Evolutionary conservation across 64 coral and sea anemone genomes (phyloP), one percentile per base, ranked within the genome.

Genomic region (Actinia equina): DNA sequence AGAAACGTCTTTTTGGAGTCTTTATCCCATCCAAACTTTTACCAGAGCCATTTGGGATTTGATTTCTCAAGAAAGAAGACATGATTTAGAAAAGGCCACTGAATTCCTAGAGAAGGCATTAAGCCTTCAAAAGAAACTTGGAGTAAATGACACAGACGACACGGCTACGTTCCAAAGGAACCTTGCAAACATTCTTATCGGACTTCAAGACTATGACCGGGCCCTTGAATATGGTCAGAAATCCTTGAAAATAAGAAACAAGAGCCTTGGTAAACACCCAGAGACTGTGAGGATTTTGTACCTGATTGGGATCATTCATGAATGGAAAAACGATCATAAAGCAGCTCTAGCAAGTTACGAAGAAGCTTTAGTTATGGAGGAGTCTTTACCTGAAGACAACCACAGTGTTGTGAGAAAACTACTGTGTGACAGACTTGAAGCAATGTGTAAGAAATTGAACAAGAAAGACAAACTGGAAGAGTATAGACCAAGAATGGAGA

Each of bases 211-310:
- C 17, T 87, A 92, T 59, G 77, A 87, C 18, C 19, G 71, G 49
- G 90, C 90, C 17, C 84, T 87, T 5, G 18, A 56, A 17, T 44
- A 59, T 82, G 90, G 85, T 26, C 52, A 57, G 30, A 59, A 92
- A 25, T 85, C 84, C 54, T 45, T 79, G 5, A 22, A 87, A 44
- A 86, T 87, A 19, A 82, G 90, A 81, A 82, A 37, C 17, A 19
- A 49, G 15, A 15, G 60, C 22, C 64, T 87, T 10, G 52, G 80
- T 2, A 46, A 52, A 55, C 90, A 92, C 44, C 90, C 85, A 26
- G 89, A 91, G 43, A 91, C 84, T 62, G 71, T 82, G 56, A 80
- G 53, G 19, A 91, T 85, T 87, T 64, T 92, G 78, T 92, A 87
- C 18, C 71, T 82, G 77, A 80, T 87, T 87, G 90, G 85, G 14